Percentiles rank a stretch among this genome's conserved stretches.
phyloP scores from a whole-genome alignment of 2,888 invertebrate species.

The Caenorhabditis panamensis region DNA sequence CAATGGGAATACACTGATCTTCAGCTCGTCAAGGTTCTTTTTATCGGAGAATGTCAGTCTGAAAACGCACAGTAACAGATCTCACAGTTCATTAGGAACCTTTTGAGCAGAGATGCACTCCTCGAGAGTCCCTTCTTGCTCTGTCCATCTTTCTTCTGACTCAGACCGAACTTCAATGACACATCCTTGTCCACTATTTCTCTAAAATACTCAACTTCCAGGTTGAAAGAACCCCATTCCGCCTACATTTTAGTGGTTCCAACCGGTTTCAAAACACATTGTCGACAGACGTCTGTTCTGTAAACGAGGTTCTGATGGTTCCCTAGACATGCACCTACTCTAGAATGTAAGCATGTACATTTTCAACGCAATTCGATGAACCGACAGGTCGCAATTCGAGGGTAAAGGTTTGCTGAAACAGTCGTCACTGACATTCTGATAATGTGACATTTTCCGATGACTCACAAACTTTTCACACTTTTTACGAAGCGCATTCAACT shows the following conservation, averaged over 20 bases:
- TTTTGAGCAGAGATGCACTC: slow-evolving; percentile 49
- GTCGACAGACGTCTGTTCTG: slow-evolving; percentile 41
- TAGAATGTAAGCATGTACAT: slow-evolving; percentile 35
- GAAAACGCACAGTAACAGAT: background rate
- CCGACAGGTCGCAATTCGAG: slow-evolving; percentile 35
- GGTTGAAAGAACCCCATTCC: background rate
- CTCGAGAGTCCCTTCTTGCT: slow-evolving; percentile 26
- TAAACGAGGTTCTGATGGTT: background rate
- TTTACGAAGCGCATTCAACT: slow-evolving; percentile 14
- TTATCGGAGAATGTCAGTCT: slow-evolving; percentile 46
- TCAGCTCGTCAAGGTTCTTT: slow-evolving; percentile 43
- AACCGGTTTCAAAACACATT: slow-evolving; percentile 18
- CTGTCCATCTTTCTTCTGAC: slow-evolving; percentile 35
- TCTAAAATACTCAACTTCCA: slow-evolving; percentile 6
- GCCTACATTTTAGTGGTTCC: slow-evolving; percentile 42
- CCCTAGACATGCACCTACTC: too few species aligned
- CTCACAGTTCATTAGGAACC: background rate
- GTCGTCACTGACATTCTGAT: background rate
- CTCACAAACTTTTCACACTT: slow-evolving; percentile 54
- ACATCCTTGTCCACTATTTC: slow-evolving; percentile 36
- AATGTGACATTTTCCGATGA: slow-evolving; percentile 10
- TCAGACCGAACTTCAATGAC: slow-evolving; percentile 29
- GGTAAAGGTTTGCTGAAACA: slow-evolving; percentile 53
- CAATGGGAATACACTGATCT: slow-evolving; percentile 36
- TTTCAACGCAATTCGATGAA: slow-evolving; percentile 29